phyloP scores from a whole-genome alignment of 2,888 invertebrate species.

The Rhamnusium bicolor region DNA sequence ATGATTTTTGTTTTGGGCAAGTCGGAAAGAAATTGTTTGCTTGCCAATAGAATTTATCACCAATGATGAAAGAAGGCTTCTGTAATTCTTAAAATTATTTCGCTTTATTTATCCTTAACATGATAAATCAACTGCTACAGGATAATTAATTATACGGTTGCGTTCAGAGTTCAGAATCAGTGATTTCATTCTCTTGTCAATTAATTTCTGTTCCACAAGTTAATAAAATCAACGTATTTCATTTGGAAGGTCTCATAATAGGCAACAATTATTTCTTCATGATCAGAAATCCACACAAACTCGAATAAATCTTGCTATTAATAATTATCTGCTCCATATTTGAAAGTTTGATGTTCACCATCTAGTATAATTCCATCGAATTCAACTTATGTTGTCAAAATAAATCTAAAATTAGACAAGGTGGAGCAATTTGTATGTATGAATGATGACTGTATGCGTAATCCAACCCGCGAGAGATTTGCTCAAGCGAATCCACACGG shows the following conservation, averaged over 20 bases:
- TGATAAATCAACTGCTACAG: too few species aligned
- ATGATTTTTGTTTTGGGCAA: too few species aligned
- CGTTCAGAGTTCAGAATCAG: not conserved
- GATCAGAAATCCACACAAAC: not conserved
- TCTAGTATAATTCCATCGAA: not conserved
- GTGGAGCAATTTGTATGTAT: slow-evolving; percentile 30
- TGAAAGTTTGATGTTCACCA: not conserved
- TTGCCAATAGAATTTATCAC: too few species aligned
- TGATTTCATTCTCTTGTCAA: not conserved
- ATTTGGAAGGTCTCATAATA: not conserved
- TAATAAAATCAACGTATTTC: not conserved
- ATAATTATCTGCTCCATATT: not conserved
- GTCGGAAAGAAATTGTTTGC: too few species aligned
- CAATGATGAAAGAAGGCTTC: too few species aligned
- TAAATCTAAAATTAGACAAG: not conserved
- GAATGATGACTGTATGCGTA: slow-evolving; percentile 26
- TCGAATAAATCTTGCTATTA: not conserved
- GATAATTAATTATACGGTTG: too few species aligned
- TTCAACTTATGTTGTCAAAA: slow-evolving; percentile 5
- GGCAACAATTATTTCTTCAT: not conserved
- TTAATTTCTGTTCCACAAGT: not conserved
- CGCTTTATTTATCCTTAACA: too few species aligned
- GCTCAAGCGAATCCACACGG: slow-evolving; percentile 14
- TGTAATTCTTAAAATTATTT: too few species aligned
- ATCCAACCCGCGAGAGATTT: slow-evolving; percentile 20